Base-by-base conservation (phyloP, 2,888 invertebrate species). In the Tromatobia lineatoria region DNA sequence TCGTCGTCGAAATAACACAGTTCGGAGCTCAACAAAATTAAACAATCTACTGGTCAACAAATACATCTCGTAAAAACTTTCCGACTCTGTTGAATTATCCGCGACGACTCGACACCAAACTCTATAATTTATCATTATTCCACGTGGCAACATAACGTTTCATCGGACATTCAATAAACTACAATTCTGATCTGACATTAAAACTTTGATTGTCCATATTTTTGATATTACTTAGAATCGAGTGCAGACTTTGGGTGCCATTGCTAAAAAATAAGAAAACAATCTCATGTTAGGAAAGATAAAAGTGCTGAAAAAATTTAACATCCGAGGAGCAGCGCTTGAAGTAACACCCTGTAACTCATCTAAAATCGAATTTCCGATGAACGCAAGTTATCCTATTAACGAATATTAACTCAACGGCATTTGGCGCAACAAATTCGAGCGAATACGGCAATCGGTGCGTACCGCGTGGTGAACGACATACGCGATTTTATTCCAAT, bases 1-100 rank as follows among this genome's bases (percentile, higher is more conserved):
- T 85, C 82, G 73, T 83, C 79, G 69, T 71, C 64, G 66, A 71
- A 13, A 66, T 66, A 52, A 71, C 80, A 34, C 71, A 80, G 73
- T 52, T 81, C 87, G 85, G 83, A 76, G 87, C 59, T 89, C 88
- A 92, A 92, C 90, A 91, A 91, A 91, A 92, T 91, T 91, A 92
- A 91, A 92, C 88, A 91, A 92, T 92, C 89, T 88, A 92, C 90
- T 85, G 82, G 85, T 90, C 89, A 92, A 92, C 91, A 91, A 92
- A 92, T 90, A 91, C 88, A 90, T 89, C 89, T 88, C 86, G 85
- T 88, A 87, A 89, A 87, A 88, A 87, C 80, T 80, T 77, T 82
- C 86, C 86, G 71, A 81, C 54, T 20, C 61, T 67, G 52, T 69
- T 66, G 20, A 34, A 45, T 50, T 20, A 61, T 70, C 80, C 42